phyloP scores from a whole-genome alignment of 2,113 vertebrate species.

The Emberiza fucata region DNA sequence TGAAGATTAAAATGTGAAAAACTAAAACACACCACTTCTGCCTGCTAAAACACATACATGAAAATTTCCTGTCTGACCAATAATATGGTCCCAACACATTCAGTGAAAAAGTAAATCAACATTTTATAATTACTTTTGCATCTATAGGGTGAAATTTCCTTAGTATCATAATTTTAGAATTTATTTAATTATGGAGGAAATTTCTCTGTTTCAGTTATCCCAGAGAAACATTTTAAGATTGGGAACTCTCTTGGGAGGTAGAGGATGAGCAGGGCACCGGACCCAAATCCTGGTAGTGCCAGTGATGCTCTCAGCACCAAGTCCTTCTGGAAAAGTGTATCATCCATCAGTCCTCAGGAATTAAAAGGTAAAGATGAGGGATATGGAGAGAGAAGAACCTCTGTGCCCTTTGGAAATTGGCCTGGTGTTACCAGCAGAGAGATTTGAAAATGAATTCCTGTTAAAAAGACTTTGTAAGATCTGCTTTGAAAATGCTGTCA shows the following conservation, averaged over 20 bases:
- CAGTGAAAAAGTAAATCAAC: not conserved
- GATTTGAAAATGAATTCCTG: not conserved
- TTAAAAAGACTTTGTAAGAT: not conserved
- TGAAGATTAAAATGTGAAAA: not conserved
- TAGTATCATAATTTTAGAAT: not conserved
- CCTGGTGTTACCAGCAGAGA: not conserved
- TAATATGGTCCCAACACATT: not conserved
- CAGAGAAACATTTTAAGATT: not conserved
- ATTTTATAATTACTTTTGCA: not conserved
- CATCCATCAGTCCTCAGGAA: not conserved
- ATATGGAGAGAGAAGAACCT: not conserved
- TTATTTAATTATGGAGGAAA: not conserved
- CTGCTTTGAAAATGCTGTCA: not conserved
- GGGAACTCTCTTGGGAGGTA: not conserved
- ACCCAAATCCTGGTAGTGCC: not conserved
- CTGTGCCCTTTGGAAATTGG: not conserved
- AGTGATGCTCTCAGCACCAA: not conserved
- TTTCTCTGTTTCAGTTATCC: not conserved
- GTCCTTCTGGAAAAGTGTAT: not conserved
- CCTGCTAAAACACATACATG: not conserved
- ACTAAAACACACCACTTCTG: not conserved
- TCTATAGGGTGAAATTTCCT: not conserved
- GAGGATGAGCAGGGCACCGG: not conserved
- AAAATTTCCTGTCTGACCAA: not conserved
- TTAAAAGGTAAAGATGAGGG: not conserved